Evolutionary conservation across 2,113 vertebrate genomes (phyloP), one percentile per base, ranked within the genome.

Genomic region (Phoenicopterus ruber): DNA sequence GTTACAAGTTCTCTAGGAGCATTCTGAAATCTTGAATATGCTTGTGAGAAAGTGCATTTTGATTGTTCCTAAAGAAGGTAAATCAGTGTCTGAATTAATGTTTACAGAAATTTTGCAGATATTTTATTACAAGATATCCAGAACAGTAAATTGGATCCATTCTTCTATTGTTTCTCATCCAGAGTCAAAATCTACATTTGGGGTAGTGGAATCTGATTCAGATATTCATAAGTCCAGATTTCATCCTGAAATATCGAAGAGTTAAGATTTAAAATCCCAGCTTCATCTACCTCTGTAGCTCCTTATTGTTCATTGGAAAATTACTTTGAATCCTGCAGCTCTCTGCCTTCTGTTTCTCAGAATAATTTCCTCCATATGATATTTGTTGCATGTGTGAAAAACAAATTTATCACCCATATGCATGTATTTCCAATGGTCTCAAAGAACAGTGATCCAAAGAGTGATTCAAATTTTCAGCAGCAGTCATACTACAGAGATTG

Each of bases 361-460:
- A 82, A 71, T 73, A 90, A 85, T 80, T 86, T 94, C 83, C 59
- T 78, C 76, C 8, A 13, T 67, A 46, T 49, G 29, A 82, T 76
- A 91, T 58, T 84, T 93, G 36, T 62, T 88, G 38, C 72, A 78
- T 82, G n/a, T 63, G 22, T 65, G 71, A 94, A 96, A 97, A 97
- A 71, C 77, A 89, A 88, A 92, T 94, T 83, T 88, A 42, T 89
- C 69, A 94, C 63, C 44, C 80, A 93, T 91, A 90, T 82, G 67
- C 83, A 62, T 19, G 3, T 42, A 83, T 87, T 96, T 88, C 88
- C 92, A 49, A 40, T 82, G 24, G 52, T 87, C 80, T 93, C 54
- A 93, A 94, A 96, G 85, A 94, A 69, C n/a, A 70, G 54, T 38
- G 67, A 93, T 74, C 92, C 89, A 92, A 90, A 74, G 9, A 71